Percentiles rank a stretch among this genome's conserved stretches.
phyloP scores from a whole-genome alignment of 2,113 vertebrate species.

The Periophthalmodon schlosseri region DNA sequence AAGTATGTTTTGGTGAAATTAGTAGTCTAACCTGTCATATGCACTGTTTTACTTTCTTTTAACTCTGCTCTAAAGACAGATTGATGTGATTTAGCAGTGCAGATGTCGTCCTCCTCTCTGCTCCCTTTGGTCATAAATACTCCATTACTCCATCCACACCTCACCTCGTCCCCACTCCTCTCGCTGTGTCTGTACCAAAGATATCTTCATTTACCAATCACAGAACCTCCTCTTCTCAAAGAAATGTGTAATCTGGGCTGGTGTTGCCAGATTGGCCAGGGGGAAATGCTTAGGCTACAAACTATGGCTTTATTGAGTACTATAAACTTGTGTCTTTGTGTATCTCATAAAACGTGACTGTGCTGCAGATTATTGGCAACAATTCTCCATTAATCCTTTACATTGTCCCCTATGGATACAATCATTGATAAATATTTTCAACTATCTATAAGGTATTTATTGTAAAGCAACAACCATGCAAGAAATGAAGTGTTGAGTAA shows the following conservation, averaged over 20 bases:
- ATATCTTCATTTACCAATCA: neutral
- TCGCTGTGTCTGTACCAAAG: neutral
- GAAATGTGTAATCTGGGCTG: too few relatives aligned
- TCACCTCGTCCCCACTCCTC: neutral
- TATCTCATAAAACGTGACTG: too few relatives aligned
- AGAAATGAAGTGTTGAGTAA: too few relatives aligned
- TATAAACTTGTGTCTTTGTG: too few relatives aligned
- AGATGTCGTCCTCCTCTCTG: neutral
- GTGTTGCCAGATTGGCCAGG: too few relatives aligned
- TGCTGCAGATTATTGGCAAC: neutral
- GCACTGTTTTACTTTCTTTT: neutral
- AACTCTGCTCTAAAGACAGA: neutral
- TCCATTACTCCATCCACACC: conserved; percentile 19
- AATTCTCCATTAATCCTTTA: too few relatives aligned
- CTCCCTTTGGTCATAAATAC: conserved; percentile 20
- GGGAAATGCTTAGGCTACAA: neutral
- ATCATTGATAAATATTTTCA: too few relatives aligned
- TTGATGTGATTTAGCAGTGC: neutral
- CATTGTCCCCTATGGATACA: too few relatives aligned
- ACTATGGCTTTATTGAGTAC: neutral
- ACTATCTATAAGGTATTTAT: too few relatives aligned
- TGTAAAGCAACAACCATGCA: too few relatives aligned
- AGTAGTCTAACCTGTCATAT: too few relatives aligned
- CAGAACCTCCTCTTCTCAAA: neutral
- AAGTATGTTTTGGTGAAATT: too few relatives aligned